Evolutionary conservation across 1,140 invertebrate genomes (phyloP), one percentile per base, ranked within the genome.

Genomic region (Paralvinella palmiformis): DNA sequence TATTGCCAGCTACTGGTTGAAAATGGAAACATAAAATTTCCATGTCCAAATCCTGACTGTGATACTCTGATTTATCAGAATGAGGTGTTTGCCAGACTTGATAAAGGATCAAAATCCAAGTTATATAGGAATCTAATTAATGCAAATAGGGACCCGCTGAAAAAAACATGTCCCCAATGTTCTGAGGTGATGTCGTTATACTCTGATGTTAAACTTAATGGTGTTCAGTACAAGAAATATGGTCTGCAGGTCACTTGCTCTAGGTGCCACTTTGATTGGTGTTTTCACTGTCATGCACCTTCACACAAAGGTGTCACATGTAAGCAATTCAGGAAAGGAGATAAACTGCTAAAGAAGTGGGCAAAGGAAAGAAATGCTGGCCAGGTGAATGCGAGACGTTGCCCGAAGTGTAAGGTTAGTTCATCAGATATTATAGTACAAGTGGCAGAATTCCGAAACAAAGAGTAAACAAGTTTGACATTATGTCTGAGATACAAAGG

Each of bases 391-490:
- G 82, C 82, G 17, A 77, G 81, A 57, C 73, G 70, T 61, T 83
- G 82, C 71, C 82, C 82, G 0, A 79, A 77, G 56, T 83, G 82
- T 69, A 81, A 82, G 74, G 81, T 83, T 73, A 70, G 45, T 13
- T 7, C 32, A n/a, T 35, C 20, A 36, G 22, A 44, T n/a, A 4
- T 31, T 41, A 41, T n/a, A 10, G n/a, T 41, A n/a, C 37, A 41
- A 10, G 37, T 41, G n/a, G n/a, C n/a, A n/a, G 37, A 41, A 41
- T n/a, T n/a, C 10, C 10, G n/a, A n/a, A n/a, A n/a, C n/a, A n/a
- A n/a, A n/a, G n/a, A n/a, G n/a, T n/a, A n/a, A n/a, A n/a, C n/a
- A n/a, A n/a, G n/a, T n/a, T n/a, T n/a, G 10, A 41, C n/a, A 41
- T 41, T 41, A 41, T 10, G 37, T 41, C 10, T 10, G 37, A 41